Base-by-base conservation (phyloP, 2,797 vertebrate species). In the Fistularia commersonii region DNA sequence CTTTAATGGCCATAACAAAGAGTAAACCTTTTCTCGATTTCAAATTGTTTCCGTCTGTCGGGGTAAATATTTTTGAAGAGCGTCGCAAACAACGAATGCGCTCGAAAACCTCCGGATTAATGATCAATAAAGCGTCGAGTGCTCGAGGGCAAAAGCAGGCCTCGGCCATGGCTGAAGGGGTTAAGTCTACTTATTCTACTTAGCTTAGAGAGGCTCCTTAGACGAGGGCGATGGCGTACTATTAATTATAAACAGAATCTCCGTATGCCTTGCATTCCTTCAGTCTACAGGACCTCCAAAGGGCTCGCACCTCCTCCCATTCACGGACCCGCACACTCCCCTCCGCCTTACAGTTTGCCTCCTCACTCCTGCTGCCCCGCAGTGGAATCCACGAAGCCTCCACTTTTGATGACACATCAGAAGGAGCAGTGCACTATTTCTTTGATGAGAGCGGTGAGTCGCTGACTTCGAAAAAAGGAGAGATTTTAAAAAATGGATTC, bases 391-490 rank as follows among this genome's bases (percentile, higher is more conserved):
- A 96, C 0, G 94, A 95, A 75, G 94, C 94, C 62, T 94, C 93
- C 69, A 94, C 92, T 47, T 95, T 95, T 0, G 93, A 96, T 0
- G 94, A 96, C 84, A 96, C 94, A 5, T 92, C 94, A 0, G 93
- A 95, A 76, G 94, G 94, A 0, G 94, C 94, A 0, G 89, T 96
- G 76, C 94, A 96, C 79, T 96, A 95, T 76, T 96, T 96, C 79
- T 94, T 87, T 1, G 94, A 96, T 0, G 94, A 96, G 80, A 93
- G 93, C 0, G 94, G 94, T 96, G 77, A 90, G 91, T 69, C 11
- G 6, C 6, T 36, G 9, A 12, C 3, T 14, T 41, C 32, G 32
- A 45, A 47, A 8, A 6, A 41, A 39, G 10, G 8, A 11, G n/a
- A 23, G 23, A 23, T 23, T 23, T 23, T 23, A 23, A 23, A 23